Evolutionary conservation across 1,140 invertebrate species (phyloP), one percentile per base, ranked within the genome.

Genomic region (Lucilia sericata): DNA sequence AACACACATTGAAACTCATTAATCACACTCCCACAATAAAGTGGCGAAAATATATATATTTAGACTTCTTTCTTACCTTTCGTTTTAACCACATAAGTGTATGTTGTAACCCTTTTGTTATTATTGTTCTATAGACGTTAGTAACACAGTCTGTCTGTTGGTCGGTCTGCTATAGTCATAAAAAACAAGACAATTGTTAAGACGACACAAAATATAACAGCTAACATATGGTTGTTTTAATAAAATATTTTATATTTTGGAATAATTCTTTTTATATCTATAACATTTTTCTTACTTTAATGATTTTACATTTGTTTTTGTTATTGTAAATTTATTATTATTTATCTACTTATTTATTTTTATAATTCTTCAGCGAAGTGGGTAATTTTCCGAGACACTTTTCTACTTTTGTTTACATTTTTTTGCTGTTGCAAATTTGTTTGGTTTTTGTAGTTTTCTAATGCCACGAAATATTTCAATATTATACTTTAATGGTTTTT

Each of bases 51-150:
- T n/a, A n/a, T n/a, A n/a, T n/a, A n/a, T 60, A 17, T 60, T 60
- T 60, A 55, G 19, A 21, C n/a, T 60, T 60, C 55, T 25, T 70
- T 70, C 65, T 21, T 70, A 70, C 65, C 65, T 70, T 70, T 70
- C 21, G 65, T 70, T 70, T 70, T 70, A 70, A 25, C 65, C 65
- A 19, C 65, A 70, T 21, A 70, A n/a, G 55, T 60, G 55, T 60
- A 60, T 60, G 55, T 25, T 60, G 55, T 25, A 70, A 70, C 21
- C 65, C 55, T 9, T 70, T 25, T 70, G 65, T 70, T 70, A n/a
- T 60, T 70, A n/a, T 60, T 70, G 65, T 70, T 19, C n/a, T 60
- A n/a, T 70, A 21, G 19, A 70, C 65, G 51, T 55, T 55, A 70
- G 65, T 70, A 70, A 70, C 65, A 25, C n/a, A 9, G 65, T 25